Evolutionary conservation across 2,797 vertebrate species (phyloP).

Genomic region (Picus viridis): DNA sequence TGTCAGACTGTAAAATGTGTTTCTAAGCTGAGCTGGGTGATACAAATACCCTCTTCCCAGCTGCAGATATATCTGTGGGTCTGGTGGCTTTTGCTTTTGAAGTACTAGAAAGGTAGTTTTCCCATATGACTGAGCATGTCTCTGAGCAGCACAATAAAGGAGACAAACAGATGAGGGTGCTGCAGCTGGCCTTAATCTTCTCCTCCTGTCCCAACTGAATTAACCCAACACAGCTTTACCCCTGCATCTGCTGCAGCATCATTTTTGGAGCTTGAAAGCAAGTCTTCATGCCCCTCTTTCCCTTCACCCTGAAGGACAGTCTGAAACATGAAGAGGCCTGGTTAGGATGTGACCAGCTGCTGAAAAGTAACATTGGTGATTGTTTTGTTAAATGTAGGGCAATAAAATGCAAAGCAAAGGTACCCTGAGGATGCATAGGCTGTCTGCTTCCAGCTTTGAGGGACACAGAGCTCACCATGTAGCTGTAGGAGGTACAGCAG

Average conservation of each 20-base stretch:
- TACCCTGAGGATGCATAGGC: not conserved
- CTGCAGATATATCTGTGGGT: not conserved
- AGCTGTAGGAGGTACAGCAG: not conserved
- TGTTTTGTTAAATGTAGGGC: not conserved
- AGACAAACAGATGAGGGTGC: not conserved
- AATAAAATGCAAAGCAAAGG: not conserved
- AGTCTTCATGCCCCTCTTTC: not conserved
- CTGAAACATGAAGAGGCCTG: not conserved
- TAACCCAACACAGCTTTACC: not conserved
- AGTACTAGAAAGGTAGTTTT: not conserved
- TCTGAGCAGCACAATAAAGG: not conserved
- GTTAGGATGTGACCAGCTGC: not conserved
- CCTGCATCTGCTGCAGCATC: not conserved
- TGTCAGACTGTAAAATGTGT: not conserved
- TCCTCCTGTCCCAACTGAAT: not conserved
- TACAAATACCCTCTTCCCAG: not conserved
- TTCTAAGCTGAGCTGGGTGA: not conserved
- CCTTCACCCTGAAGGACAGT: accelerated
- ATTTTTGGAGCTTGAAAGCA: not conserved
- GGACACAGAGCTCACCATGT: accelerated
- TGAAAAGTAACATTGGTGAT: not conserved
- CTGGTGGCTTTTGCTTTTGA: not conserved
- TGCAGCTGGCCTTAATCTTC: not conserved
- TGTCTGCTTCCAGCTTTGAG: not conserved
- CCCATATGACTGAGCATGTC: not conserved